These are phyloP conservation scores for Fragum sueziense DNA, from an alignment of 2,888 invertebrate genomes.

Conservation along the genomic window DNA sequence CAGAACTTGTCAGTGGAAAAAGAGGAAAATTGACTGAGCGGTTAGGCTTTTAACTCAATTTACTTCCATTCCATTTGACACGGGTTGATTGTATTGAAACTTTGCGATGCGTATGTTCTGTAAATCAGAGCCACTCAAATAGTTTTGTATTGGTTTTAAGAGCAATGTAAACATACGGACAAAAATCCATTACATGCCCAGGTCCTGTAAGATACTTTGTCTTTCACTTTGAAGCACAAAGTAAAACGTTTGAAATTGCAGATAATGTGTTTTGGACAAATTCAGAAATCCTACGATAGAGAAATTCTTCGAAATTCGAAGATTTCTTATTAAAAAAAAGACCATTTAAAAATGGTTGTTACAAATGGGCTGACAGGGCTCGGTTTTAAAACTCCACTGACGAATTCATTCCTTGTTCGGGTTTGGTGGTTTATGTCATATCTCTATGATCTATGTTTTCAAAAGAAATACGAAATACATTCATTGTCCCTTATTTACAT, in stretches of 20 bases:
- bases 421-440: no score
- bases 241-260: neutral
- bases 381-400: no score
- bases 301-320: no score
- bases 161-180: slow-evolving; percentile 3
- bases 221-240: neutral
- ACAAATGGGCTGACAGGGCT: no score
- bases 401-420: no score
- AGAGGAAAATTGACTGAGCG: neutral
- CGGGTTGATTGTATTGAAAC: neutral
- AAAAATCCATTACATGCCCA: slow-evolving; percentile 10
- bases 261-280: no score
- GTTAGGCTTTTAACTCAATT: slow-evolving; percentile 1
- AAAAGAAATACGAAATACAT: no score
- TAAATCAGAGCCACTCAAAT: neutral
- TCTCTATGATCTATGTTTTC: no score
- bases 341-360: no score
- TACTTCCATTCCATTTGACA: slow-evolving; percentile 11
- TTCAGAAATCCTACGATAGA: no score
- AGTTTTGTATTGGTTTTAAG: slow-evolving; percentile 7
- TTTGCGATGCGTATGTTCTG: slow-evolving; percentile 8
- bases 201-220: slow-evolving; percentile 1
- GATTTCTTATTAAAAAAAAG: no score
- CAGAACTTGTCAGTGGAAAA: neutral
- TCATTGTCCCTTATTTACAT: no score